Percentiles rank a stretch among this genome's conserved stretches.
phyloP scores from a whole-genome alignment of 2,797 vertebrate species.

The Sebastiscus albofasciatus region DNA sequence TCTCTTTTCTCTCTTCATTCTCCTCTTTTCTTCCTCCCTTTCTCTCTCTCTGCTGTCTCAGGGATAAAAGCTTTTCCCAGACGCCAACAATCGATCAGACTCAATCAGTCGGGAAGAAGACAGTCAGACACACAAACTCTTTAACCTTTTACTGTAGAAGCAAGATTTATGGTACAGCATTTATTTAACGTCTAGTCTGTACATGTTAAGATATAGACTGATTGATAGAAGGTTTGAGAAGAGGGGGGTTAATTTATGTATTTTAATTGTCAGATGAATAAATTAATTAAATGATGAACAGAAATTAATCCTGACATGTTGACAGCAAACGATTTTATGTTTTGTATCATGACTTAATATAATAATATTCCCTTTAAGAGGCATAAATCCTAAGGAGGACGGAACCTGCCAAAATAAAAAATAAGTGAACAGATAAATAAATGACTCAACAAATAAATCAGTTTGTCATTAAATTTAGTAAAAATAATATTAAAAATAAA shows the following conservation, averaged over 20 bases:
- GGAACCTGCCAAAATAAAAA: too few species aligned
- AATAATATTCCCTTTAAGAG: background rate
- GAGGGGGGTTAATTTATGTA: background rate
- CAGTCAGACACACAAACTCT: background rate
- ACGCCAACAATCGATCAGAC: conserved; percentile 38
- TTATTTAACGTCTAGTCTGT: background rate
- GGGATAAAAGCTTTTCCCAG: conserved; percentile 55
- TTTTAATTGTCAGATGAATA: background rate
- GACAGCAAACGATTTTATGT: background rate
- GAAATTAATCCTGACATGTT: background rate
- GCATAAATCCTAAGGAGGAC: too few species aligned
- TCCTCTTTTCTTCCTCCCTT: too few species aligned
- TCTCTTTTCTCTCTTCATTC: background rate
- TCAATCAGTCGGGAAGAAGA: conserved; percentile 23
- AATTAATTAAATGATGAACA: background rate
- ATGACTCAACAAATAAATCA: too few species aligned
- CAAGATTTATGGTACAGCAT: background rate
- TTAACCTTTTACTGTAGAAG: background rate
- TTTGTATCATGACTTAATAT: background rate
- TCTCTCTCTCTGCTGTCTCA: conserved; percentile 28
- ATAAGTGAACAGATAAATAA: too few species aligned
- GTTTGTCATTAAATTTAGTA: too few species aligned
- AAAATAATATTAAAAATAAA: too few species aligned
- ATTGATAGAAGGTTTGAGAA: background rate
- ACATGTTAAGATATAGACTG: background rate